Base-by-base conservation (phyloP, 2,888 invertebrate genomes). In the Agriotes lineatus region DNA sequence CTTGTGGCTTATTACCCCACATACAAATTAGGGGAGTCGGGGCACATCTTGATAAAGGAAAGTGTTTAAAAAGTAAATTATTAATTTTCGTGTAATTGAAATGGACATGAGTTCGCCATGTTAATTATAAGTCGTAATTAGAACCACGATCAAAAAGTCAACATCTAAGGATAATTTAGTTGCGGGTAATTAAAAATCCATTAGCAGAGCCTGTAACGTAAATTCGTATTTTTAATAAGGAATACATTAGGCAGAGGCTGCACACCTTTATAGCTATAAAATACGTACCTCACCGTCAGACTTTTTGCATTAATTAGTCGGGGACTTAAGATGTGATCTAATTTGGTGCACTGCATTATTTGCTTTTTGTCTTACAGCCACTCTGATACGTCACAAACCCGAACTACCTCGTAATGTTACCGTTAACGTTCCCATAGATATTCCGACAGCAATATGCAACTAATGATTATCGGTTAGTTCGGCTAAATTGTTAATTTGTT, bases 151-250 rank as follows among this genome's bases (percentile, higher is more conserved):
- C 80, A 78, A 79, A 80, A 78, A 82, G 78, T 79, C 78, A 79
- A 76, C 81, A 79, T 80, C 78, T 82, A 81, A 70, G 78, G 78
- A 81, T 82, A 82, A 83, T 81, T 81, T 79, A 79, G 79, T 79
- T 81, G 78, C 77, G 78, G 80, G 82, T 81, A 83, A 83, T 83
- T 83, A 83, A 83, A 83, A 83, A 83, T 81, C 82, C 83, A 83
- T 83, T 83, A 83, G 82, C 80, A 66, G 76, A 79, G 79, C 81
- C 80, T 81, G 80, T 80, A 82, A 82, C 81, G 81, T 81, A 80
- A 80, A 82, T 82, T 81, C 76, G 76, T 79, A 80, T 79, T 82
- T 82, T 82, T 79, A 79, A 80, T 79, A 80, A 74, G 73, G 78
- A 77, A 79, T 78, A 78, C 74, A 78, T 78, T 78, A 69, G 59